Conservation (phyloP, 2,888 invertebrate genomes). For the Eremobia ochroleuca region DNA sequence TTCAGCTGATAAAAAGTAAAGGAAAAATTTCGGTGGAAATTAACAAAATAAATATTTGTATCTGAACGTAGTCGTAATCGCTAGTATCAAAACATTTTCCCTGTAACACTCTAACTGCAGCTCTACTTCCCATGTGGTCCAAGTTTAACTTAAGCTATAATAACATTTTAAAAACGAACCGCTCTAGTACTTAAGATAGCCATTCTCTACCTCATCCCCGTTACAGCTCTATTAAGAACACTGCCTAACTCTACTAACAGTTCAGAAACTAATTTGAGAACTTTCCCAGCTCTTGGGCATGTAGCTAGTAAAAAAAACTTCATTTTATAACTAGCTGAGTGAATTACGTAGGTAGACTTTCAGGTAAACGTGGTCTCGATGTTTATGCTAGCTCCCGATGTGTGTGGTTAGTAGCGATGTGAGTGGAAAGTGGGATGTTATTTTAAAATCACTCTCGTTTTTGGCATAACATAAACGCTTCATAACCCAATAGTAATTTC, state of each 20-base stretch:
- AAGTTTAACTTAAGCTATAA: not conserved
- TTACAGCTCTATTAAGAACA: constrained; percentile 62
- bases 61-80: not conserved
- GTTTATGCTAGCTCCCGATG: constrained; percentile 28
- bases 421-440: not conserved
- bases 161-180: not conserved
- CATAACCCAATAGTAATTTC: no score
- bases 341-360: constrained; percentile 57
- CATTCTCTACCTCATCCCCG: constrained; percentile 24
- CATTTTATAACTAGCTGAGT: constrained; percentile 55
- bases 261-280: constrained; percentile 64
- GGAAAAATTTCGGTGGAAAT: not conserved
- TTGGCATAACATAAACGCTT: no score
- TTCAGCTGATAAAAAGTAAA: not conserved
- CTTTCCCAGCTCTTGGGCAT: constrained; percentile 27
- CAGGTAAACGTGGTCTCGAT: constrained; percentile 5
- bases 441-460: no score
- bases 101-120: not conserved
- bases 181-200: constrained; percentile 13
- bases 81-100: not conserved
- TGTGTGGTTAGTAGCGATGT: not conserved
- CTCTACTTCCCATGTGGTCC: not conserved
- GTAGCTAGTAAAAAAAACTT: constrained; percentile 48
- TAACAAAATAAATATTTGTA: not conserved
- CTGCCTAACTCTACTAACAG: constrained; percentile 57